These are phyloP conservation scores for Nomada hirtipes DNA, from an alignment of 2,888 invertebrate genomes.

Conservation along the genomic window DNA sequence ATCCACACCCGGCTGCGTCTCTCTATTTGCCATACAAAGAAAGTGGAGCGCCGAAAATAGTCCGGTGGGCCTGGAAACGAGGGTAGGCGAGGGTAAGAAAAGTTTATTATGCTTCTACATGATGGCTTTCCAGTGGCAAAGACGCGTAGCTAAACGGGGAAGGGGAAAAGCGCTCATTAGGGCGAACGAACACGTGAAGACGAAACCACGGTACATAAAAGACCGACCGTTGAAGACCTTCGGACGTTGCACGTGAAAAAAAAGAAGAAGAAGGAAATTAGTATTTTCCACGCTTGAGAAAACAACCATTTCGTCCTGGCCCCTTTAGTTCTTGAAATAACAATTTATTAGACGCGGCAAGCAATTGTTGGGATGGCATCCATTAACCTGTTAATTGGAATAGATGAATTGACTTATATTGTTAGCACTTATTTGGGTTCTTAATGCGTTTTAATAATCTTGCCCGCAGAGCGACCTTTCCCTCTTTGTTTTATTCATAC, in stretches of 20 bases:
- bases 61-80: conserved; percentile 41
- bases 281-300: background rate
- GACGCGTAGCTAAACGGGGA: conserved; percentile 9
- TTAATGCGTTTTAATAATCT: too few species aligned
- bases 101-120: conserved; percentile 58
- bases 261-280: background rate
- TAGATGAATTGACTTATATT: too few species aligned
- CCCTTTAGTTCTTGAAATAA: too few species aligned
- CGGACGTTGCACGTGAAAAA: background rate
- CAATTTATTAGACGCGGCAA: background rate
- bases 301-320: too few species aligned
- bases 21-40: conserved; percentile 54
- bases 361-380: background rate
- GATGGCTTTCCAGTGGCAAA: conserved; percentile 33
- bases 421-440: too few species aligned
- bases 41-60: conserved; percentile 66
- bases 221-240: conserved; percentile 19
- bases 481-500: too few species aligned
- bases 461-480: too few species aligned
- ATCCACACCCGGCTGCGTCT: background rate
- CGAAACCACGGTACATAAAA: conserved; percentile 36
- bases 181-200: conserved; percentile 31
- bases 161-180: conserved; percentile 34
- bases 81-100: conserved; percentile 50
- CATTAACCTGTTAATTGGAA: background rate